Evolutionary conservation across 2,797 vertebrate species (phyloP).

Genomic region (Nannoperca obscura): DNA sequence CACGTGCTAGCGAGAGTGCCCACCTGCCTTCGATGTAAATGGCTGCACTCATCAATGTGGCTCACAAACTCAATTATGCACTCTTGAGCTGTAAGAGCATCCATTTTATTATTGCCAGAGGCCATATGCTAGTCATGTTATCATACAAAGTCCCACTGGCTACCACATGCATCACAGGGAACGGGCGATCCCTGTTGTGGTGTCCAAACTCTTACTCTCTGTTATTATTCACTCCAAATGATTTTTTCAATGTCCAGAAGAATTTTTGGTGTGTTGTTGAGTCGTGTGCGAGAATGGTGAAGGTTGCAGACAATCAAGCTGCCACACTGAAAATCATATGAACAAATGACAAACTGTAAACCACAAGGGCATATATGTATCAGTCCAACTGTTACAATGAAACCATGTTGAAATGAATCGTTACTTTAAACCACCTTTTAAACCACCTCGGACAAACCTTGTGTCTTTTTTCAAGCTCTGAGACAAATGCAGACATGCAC

Average conservation of each 20-base stretch:
- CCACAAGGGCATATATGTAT: constrained; percentile 46
- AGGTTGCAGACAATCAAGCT: constrained; percentile 20
- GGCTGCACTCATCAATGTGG: constrained; percentile 76
- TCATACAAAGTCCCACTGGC: constrained; percentile 54
- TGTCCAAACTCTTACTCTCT: constrained; percentile 25
- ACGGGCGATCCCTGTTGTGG: constrained; percentile 34
- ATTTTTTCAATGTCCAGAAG: constrained; percentile 29
- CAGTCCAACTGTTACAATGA: constrained; percentile 51
- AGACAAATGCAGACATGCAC: constrained; percentile 64
- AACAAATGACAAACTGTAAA: constrained; percentile 55
- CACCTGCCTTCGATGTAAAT: constrained; percentile 79
- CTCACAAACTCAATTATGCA: constrained; percentile 78
- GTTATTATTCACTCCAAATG: constrained; percentile 22
- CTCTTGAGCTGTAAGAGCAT: constrained; percentile 74
- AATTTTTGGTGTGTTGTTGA: constrained; percentile 21
- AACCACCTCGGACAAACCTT: constrained; percentile 63
- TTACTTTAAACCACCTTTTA: constrained; percentile 59
- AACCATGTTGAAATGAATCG: constrained; percentile 66
- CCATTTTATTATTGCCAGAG: constrained; percentile 76
- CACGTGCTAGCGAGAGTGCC: constrained; percentile 62
- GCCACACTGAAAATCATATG: constrained; percentile 49
- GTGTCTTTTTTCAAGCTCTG: constrained; percentile 51
- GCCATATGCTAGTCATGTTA: constrained; percentile 61
- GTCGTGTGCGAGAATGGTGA: constrained; percentile 18
- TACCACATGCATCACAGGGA: constrained; percentile 47